Evolutionary conservation across 2,797 vertebrate species (phyloP), one percentile per base, ranked within the genome.

Genomic region (Mormyrops boulengeri): DNA sequence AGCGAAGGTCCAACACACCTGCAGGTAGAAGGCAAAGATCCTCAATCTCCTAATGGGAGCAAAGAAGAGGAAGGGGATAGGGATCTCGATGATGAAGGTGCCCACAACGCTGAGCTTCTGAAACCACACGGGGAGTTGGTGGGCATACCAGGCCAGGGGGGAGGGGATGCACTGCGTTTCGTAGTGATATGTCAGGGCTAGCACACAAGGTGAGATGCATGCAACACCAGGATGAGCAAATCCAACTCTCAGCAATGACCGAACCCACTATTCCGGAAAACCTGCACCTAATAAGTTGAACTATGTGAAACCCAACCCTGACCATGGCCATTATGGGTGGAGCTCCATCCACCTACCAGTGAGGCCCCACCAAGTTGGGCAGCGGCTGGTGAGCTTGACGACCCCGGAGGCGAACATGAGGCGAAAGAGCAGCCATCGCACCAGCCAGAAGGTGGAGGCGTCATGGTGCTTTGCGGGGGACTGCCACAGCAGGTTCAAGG

Each of bases 301-400:
- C 44, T 34, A 26, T 4, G 8, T 77, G 30, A 77, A 77, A 38
- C 11, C 69, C 11, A 77, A 9, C 34, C 69, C 5, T 41, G 38
- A 77, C 34, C 14, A 77, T 1, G 4, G 73, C 41, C 38, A 44
- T 44, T 41, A 44, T 1, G 7, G 14, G 73, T 80, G n/a, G 12
- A 14, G 84, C n/a, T 85, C 11, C 19, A 49, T 85, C 9, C 9
- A 52, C 52, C 2, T 90, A 99, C 98, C 98, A 85, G 98, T 99
- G 49, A 99, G 96, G 12, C 98, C 98, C 98, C 98, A 99, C 98
- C 98, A 99, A 0, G 98, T 96, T 4, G 98, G 98, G 92, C 98
- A 99, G 87, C 98, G 97, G 85, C 98, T 99, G 19, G 95, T 98
- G 90, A 99, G 96, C 89, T 99, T 99, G 85, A 99, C 98, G 88